Conservation (phyloP, 2,888 invertebrate species). For the Hirtodrosophila cameraria region DNA sequence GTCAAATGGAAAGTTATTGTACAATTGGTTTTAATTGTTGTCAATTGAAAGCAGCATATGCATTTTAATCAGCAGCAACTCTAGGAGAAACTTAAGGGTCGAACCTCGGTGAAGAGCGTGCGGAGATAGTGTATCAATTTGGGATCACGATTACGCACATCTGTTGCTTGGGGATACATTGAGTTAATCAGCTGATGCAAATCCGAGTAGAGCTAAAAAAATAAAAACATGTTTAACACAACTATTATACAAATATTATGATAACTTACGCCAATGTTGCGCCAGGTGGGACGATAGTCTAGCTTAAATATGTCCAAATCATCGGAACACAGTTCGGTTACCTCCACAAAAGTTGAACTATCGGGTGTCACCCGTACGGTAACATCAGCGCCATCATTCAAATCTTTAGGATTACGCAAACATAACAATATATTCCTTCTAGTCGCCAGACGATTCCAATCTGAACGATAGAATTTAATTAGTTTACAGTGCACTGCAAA, state of each 20-base stretch:
- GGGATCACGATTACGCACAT: constrained; percentile 67
- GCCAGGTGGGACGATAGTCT: constrained; percentile 73
- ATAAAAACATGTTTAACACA: background rate
- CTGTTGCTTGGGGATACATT: constrained; percentile 64
- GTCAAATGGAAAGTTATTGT: constrained; percentile 29
- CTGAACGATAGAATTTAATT: constrained; percentile 67
- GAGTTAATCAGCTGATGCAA: constrained; percentile 76
- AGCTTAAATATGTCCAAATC: constrained; percentile 60
- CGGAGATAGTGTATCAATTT: constrained; percentile 72
- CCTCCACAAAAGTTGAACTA: constrained; percentile 75
- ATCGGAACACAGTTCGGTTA: constrained; percentile 73
- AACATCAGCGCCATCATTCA: constrained; percentile 49
- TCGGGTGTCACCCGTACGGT: constrained; percentile 77
- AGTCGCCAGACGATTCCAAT: constrained; percentile 80
- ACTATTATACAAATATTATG: background rate
- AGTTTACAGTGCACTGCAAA: constrained; percentile 71
- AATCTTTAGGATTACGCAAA: constrained; percentile 58
- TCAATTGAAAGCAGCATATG: constrained; percentile 51
- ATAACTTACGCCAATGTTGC: constrained; percentile 75
- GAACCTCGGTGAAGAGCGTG: constrained; percentile 66
- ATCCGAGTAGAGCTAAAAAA: constrained; percentile 71
- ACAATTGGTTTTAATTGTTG: constrained; percentile 64
- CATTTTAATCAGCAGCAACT: constrained; percentile 18
- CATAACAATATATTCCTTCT: constrained; percentile 74
- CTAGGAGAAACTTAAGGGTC: constrained; percentile 80